These are phyloP conservation scores for Pangasianodon gigas DNA, from an alignment of 2,113 vertebrate species.

Conservation along the genomic window DNA sequence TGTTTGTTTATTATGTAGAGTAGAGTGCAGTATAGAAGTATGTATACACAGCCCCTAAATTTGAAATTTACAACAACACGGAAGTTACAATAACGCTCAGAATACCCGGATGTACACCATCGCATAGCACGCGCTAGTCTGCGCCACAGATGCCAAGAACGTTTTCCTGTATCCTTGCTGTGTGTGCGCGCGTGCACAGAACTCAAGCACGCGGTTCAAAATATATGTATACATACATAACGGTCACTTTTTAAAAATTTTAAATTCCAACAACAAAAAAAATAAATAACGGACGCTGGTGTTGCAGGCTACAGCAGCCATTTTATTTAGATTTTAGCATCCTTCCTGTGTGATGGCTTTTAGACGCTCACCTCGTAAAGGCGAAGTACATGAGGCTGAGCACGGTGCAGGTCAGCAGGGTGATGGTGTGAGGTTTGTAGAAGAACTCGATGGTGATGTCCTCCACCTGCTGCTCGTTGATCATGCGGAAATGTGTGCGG, in stretches of 20 bases:
- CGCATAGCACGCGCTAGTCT: not conserved
- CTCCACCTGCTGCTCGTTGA: conserved; percentile 98
- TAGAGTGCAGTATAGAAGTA: too few relatives aligned
- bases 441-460: conserved; percentile 98
- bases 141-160: not conserved
- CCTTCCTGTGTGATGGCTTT: not conserved
- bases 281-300: not conserved
- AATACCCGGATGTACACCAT: not conserved
- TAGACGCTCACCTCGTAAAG: conserved; percentile 82
- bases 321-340: not conserved
- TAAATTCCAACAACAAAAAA: too few relatives aligned
- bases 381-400: conserved; percentile 96
- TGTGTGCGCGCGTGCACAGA: not conserved
- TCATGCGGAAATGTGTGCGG: conserved; percentile 96
- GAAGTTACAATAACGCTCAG: not conserved
- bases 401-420: conserved; percentile 90
- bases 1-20: too few relatives aligned
- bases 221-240: not conserved
- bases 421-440: conserved; percentile 96
- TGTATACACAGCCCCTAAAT: not conserved
- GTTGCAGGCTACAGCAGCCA: not conserved
- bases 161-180: too few relatives aligned
- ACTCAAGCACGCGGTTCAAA: not conserved
- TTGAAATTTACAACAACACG: not conserved
- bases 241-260: not conserved